Base-by-base conservation (phyloP, 30 jellyfish, hydroid and myxozoan species). In the Rhopilema esculentum region DNA sequence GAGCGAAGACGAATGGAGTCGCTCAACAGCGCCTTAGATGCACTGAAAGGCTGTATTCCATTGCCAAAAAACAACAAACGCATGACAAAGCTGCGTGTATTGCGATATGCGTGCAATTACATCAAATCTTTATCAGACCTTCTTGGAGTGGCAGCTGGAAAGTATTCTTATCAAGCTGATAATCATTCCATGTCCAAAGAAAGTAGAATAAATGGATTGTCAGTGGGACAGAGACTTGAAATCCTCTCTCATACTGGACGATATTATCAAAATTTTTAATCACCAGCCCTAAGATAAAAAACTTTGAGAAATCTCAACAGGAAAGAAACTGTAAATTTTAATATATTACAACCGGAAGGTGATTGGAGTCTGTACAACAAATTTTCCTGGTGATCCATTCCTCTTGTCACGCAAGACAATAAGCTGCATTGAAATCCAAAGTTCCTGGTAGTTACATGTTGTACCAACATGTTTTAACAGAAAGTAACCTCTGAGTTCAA, bases 1-100 rank as follows among this genome's bases (percentile, higher is more conserved):
- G 98, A 93, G 72, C 69, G 98, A 64, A 82, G 97, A 26, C 91
- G 98, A 40, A 93, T 93, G 98, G 91, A 88, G 57, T 93, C 98
- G 57, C 69, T 93, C 64, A 93, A 93, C 80, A 95, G 98, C 51
- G 98, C 98, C 1, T 62, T 93, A 33, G 95, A 93, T 21, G 93
- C 96, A 6, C 77, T 93, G 70, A 93, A 88, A 93, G 92, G 96
- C 0, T 93, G 98, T 66, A 92, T 93, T 19, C 98, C 98, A 1
- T 40, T 88, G 15, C 91, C 92, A 20, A 89, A 68, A 25, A 81
- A 91, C 20, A 87, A 78, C 80, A 86, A 84, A 32, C 83, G 98
- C 26, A 77, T 93, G 92, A 93, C 98, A 16, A 93, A 93, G 72
- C 87, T 93, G 49, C 89, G 83, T 28, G 91, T 93, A 19, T 72